phyloP scores from a whole-genome alignment of 2,888 invertebrate genomes.

The Aporophyla lueneburgensis region DNA sequence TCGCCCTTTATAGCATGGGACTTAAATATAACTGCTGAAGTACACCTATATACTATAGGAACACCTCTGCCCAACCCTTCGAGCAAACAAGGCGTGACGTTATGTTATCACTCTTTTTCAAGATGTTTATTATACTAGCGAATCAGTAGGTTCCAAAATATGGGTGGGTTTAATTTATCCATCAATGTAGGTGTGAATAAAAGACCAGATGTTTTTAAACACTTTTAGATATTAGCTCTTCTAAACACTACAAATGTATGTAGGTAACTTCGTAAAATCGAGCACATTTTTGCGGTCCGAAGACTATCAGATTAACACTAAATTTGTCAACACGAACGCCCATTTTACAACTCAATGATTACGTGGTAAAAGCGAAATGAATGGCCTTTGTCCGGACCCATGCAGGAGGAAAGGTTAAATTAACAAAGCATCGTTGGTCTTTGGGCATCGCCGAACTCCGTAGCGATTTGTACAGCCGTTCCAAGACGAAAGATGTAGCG shows the following conservation, averaged over 20 bases:
- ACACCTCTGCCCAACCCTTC: no score
- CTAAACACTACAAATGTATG: not conserved
- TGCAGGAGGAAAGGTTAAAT: constrained; percentile 68
- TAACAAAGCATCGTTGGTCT: constrained; percentile 70
- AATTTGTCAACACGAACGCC: constrained; percentile 53
- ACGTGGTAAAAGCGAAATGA: constrained; percentile 58
- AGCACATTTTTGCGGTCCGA: constrained; percentile 17
- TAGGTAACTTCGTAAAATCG: constrained; percentile 1
- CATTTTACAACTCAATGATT: constrained; percentile 62
- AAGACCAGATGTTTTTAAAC: not conserved
- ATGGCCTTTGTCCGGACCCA: constrained; percentile 60
- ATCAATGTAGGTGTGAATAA: not conserved
- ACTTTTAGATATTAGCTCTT: not conserved
- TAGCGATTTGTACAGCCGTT: constrained; percentile 31
- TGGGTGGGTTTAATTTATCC: not conserved
- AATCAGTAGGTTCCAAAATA: not conserved
- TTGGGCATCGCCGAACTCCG: constrained; percentile 66
- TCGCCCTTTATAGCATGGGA: no score
- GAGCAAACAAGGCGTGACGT: no score
- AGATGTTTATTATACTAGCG: not conserved
- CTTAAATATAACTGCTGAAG: no score
- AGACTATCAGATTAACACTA: constrained; percentile 44
- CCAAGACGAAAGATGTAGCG: constrained; percentile 44
- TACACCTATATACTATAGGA: no score
- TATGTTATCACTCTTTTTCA: no score